Conservation (phyloP, 1,140 invertebrate genomes). For the Drosophila nannoptera region DNA sequence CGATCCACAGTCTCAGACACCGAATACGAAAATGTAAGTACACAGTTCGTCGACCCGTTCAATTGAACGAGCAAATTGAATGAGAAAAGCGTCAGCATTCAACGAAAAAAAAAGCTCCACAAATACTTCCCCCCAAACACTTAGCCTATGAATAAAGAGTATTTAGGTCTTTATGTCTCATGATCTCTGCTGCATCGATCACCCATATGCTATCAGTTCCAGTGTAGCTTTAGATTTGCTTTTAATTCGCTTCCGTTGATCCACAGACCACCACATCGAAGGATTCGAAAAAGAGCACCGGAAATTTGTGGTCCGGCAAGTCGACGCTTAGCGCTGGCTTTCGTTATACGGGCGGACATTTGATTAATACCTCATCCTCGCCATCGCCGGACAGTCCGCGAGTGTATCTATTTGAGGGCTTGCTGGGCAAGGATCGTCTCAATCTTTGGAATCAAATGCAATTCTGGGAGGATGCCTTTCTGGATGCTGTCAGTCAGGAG, state of each 20-base stretch:
- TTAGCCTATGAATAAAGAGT: not conserved
- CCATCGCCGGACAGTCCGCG: constrained; percentile 91
- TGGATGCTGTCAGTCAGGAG: constrained; percentile 99
- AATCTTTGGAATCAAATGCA: constrained; percentile 99
- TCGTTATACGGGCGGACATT: constrained; percentile 91
- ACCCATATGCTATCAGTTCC: not conserved
- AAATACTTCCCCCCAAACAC: not conserved
- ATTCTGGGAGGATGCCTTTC: constrained; percentile 99
- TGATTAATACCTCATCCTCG: constrained; percentile 90
- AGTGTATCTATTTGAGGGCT: constrained; percentile 95
- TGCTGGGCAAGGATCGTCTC: constrained; percentile 84
- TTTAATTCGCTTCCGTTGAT: constrained; percentile 8
- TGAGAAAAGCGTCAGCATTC: constrained; percentile 3
- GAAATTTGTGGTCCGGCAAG: constrained; percentile 95
- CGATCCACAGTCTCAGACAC: constrained; percentile 95
- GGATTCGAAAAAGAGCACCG: constrained; percentile 85
- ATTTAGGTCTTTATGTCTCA: not conserved
- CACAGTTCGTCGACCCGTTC: constrained; percentile 8
- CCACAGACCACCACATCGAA: constrained; percentile 74
- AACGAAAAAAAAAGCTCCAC: not conserved
- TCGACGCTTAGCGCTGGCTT: constrained; percentile 93
- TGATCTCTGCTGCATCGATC: constrained; percentile 4
- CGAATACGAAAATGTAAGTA: constrained; percentile 92
- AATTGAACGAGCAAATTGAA: constrained; percentile 1
- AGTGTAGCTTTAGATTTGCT: not conserved